Evolutionary conservation across 2,797 vertebrate genomes (phyloP), one percentile per base, ranked within the genome.

Genomic region (Apodemus agrarius): DNA sequence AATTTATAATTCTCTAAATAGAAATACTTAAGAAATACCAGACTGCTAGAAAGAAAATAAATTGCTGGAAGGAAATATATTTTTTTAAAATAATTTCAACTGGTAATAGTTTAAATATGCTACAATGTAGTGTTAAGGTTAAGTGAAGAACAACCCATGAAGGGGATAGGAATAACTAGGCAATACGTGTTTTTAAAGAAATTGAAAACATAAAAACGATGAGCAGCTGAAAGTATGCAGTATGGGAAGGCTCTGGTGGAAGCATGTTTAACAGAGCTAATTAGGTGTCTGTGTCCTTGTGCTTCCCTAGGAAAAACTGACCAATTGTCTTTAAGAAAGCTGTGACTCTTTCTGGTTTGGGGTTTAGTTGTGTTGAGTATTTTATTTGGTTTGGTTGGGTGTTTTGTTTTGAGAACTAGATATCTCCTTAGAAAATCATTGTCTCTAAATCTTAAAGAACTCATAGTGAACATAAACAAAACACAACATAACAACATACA

Each of bases 201-300:
- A n/a, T 95, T 49, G 43, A 85, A 40, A 61, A n/a, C 3, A 8
- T 34, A 93, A 96, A 86, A 65, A 6, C 10, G 94, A 94, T 93
- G 76, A 92, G 63, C 34, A 82, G 95, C 22, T 21, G 65, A 96
- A 96, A 9, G 54, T 0, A 0, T 10, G 54, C 54, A 52, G 19
- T 31, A 91, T 89, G 83, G 92, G 76, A 22, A 21, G n/a, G 91
- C 74, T 43, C 26, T 37, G 84, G 81, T 65, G 85, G 83, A 69
- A 90, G 29, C 74, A 84, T 61, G 40, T 89, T 95, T 37, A 49
- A 85, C 63, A 54, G 54, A 40, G 86, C 7, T 76, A 74, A 91
- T 29, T 91, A 46, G 59, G 13, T 83, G 17, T 81, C 61, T 89
- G 57, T 31, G 69, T 24, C 46, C 43, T 89, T 88, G 81, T 72